Evolutionary conservation across 2,113 vertebrate species (phyloP).

Genomic region (Chaenocephalus aceratus): DNA sequence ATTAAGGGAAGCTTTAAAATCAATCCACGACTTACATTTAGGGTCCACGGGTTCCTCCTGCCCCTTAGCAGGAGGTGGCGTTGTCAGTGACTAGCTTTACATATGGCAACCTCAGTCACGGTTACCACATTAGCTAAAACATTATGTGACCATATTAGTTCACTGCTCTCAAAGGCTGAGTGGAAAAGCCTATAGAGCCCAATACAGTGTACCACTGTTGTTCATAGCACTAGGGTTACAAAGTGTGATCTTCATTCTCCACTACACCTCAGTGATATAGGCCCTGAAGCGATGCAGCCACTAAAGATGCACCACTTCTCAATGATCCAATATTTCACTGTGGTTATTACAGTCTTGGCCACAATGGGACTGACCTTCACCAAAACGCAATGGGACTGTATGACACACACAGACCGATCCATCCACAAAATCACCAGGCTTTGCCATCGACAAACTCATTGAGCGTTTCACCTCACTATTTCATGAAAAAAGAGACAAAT

Average conservation of each 20-base stretch:
- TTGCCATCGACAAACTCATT: slow-evolving; percentile 37
- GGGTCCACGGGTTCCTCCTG: too few relatives aligned
- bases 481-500: background rate
- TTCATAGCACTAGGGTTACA: background rate
- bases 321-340: slow-evolving; percentile 65
- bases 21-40: too few relatives aligned
- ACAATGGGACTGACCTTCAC: slow-evolving; percentile 80
- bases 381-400: slow-evolving; percentile 74
- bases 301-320: slow-evolving; percentile 60
- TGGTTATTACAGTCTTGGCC: slow-evolving; percentile 69
- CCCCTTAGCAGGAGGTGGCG: too few relatives aligned
- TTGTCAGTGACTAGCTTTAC: too few relatives aligned
- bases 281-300: slow-evolving; percentile 52
- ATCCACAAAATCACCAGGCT: slow-evolving; percentile 50
- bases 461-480: slow-evolving; percentile 35
- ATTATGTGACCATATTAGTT: background rate
- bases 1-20: too few relatives aligned
- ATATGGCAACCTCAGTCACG: too few relatives aligned
- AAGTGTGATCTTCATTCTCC: slow-evolving; percentile 19
- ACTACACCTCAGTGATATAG: slow-evolving; percentile 47
- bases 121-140: slow-evolving; percentile 1
- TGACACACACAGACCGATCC: slow-evolving; percentile 56
- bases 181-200: background rate
- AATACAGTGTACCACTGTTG: background rate
- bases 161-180: background rate